phyloP scores from a whole-genome alignment of 2,113 vertebrate species.

The Suricata suricatta region DNA sequence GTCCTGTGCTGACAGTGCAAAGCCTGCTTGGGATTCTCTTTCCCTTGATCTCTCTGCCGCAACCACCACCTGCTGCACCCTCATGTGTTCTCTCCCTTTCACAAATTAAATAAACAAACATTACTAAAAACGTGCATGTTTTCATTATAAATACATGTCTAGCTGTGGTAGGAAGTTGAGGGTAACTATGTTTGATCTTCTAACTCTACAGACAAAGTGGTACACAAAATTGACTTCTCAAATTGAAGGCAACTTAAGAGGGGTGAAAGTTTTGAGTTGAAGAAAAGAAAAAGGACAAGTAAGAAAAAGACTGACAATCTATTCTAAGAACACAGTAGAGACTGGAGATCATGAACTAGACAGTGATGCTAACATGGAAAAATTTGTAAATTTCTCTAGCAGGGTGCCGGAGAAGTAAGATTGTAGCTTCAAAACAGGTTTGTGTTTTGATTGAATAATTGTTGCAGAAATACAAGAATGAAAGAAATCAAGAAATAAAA shows the following conservation, averaged over 20 bases:
- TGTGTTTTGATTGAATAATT: neutral
- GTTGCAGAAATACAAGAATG: neutral
- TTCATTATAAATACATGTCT: neutral
- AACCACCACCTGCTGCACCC: too few relatives aligned
- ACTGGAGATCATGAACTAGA: neutral
- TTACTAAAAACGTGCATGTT: neutral
- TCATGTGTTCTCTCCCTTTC: too few relatives aligned
- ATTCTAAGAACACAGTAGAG: neutral
- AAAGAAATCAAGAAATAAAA: neutral
- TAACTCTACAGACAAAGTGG: neutral
- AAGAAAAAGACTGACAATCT: neutral
- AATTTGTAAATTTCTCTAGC: neutral
- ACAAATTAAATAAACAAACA: too few relatives aligned
- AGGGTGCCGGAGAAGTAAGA: neutral
- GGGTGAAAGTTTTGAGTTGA: neutral
- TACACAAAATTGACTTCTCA: neutral
- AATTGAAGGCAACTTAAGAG: neutral
- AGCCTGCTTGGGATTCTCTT: too few relatives aligned
- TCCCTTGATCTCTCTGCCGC: too few relatives aligned
- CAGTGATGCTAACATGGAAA: neutral
- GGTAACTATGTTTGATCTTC: neutral
- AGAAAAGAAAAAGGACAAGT: neutral
- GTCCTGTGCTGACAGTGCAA: too few relatives aligned
- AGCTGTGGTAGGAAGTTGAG: neutral
- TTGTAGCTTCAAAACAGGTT: neutral